phyloP scores from a whole-genome alignment of 2,797 vertebrate species.

The Acipenser oxyrinchus region DNA sequence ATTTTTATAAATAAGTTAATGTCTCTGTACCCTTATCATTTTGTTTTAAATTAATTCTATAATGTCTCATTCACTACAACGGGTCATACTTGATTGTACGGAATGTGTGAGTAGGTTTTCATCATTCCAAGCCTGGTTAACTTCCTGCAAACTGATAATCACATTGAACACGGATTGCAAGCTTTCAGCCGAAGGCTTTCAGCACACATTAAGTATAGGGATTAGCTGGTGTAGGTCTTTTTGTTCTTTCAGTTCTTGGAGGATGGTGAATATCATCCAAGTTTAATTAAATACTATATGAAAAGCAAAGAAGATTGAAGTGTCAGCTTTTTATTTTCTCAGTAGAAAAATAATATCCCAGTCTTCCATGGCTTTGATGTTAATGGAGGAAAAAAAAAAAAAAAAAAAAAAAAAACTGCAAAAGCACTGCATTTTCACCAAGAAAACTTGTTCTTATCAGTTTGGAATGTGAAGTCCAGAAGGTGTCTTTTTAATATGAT shows the following conservation, averaged over 20 bases:
- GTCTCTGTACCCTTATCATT: too few relatives aligned
- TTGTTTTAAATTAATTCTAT: too few relatives aligned
- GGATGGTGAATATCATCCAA: conserved; percentile 41
- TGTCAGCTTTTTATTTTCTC: conserved; percentile 26
- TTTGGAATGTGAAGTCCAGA: too few relatives aligned
- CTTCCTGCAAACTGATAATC: conserved; percentile 35
- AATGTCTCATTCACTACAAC: too few relatives aligned
- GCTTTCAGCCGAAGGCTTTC: conserved; percentile 40
- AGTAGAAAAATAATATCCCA: conserved; percentile 20
- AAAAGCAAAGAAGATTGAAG: conserved; percentile 14
- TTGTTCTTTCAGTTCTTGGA: conserved; percentile 31
- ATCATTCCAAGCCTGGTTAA: conserved; percentile 37
- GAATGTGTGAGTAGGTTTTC: conserved; percentile 23
- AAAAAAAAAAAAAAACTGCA: too few relatives aligned
- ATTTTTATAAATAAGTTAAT: too few relatives aligned
- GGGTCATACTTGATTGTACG: too few relatives aligned
- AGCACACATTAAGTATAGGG: conserved; percentile 44
- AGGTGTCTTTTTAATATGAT: too few relatives aligned
- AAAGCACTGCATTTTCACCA: too few relatives aligned
- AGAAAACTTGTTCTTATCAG: too few relatives aligned
- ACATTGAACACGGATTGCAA: conserved; percentile 43
- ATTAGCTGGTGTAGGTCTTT: conserved; percentile 38
- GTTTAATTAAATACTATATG: conserved; percentile 34
- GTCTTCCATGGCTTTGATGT: conserved; percentile 23
- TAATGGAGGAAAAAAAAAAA: conserved; percentile 22